Evolutionary conservation across 2,888 invertebrate species (phyloP), one percentile per base, ranked within the genome.

Genomic region (Dynastes maya): DNA sequence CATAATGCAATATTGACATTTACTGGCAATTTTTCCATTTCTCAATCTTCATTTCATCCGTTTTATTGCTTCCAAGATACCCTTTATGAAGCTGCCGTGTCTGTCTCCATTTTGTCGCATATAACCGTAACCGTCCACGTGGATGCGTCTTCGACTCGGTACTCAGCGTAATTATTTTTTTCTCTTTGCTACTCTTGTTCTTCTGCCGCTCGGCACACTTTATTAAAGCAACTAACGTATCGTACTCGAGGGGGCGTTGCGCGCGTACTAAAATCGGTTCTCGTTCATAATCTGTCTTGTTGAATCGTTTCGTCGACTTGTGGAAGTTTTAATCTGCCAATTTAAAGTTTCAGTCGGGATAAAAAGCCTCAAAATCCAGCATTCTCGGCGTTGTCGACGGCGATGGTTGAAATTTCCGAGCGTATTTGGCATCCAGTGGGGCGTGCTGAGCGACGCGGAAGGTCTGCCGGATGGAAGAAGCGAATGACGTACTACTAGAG

Each of bases 321-420:
- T 53, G 67, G 55, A 67, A 76, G 53, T 76, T 76, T 67, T 76
- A 76, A 76, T 76, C 76, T 65, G 64, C 65, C 76, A 76, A 76
- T 76, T 76, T 76, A 76, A 76, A 76, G 65, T 76, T 76, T 63
- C 49, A 45, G 63, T 22, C 27, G 13, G 27, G 72, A 68, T 68
- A 68, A 68, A 68, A 68, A 68, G 29, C 68, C 49, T 68, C 65
- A 65, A 65, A 65, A 65, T 65, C 65, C 65, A 22, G 55, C 65
- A 45, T 45, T 8, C 45, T 1, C 45, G 65, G n/a, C 40, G 16
- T 45, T 40, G 68, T 68, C 51, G 51, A 5, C 49, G 68, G 27
- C 11, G 32, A 32, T 5, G 32, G 32, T 32, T 32, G 32, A 32
- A 32, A 32, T 65, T 65, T 65, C 40, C 65, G 51, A 51, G 51